phyloP scores from a whole-genome alignment of 92 coral and sea anemone genomes.

The Paragorgia papillata region DNA sequence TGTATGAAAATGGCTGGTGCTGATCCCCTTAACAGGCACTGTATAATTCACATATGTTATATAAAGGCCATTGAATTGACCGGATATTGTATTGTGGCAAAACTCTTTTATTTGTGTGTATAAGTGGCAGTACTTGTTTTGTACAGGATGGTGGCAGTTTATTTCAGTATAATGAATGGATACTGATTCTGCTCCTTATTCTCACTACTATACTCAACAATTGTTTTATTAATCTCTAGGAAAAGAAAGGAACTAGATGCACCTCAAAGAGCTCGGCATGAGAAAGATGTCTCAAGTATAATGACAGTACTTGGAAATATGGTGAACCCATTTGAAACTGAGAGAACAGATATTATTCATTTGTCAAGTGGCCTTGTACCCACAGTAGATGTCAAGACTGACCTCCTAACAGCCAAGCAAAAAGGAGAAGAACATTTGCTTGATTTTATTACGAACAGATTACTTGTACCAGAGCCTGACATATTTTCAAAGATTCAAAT shows the following conservation, averaged over 20 bases:
- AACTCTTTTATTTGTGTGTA: too few relatives aligned
- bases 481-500: constrained; percentile 20
- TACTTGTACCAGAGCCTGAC: constrained; percentile 18
- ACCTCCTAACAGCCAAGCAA: constrained; percentile 51
- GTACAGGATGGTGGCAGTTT: too few relatives aligned
- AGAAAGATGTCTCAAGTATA: constrained; percentile 22
- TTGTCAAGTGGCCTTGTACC: constrained; percentile 56
- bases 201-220: too few relatives aligned
- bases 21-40: constrained; percentile 24
- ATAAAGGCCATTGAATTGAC: too few relatives aligned
- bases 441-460: neutral
- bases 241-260: constrained; percentile 14
- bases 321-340: constrained; percentile 19
- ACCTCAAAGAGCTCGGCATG: neutral
- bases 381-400: constrained; percentile 38
- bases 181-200: too few relatives aligned
- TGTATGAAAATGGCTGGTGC: constrained; percentile 41
- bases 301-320: neutral
- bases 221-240: neutral
- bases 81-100: too few relatives aligned
- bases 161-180: too few relatives aligned
- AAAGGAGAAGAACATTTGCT: constrained; percentile 54
- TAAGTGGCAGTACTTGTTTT: too few relatives aligned
- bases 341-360: neutral
- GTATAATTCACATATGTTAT: too few relatives aligned